Evolutionary conservation across 2,888 invertebrate species (phyloP).

Genomic region (Tetheella fluctuosa): DNA sequence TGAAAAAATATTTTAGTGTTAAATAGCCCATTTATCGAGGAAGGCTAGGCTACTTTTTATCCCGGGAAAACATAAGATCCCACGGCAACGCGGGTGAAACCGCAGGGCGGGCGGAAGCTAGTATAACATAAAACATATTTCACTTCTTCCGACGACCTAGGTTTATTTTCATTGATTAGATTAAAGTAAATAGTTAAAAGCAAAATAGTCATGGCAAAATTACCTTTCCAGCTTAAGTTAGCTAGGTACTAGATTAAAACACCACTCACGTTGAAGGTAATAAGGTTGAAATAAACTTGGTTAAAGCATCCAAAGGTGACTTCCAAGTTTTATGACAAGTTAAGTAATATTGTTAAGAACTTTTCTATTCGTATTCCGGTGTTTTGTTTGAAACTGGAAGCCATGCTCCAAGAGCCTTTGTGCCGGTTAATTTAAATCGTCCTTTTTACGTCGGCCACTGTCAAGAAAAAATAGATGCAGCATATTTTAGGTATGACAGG

Average conservation of each 20-base stretch:
- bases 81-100: no score
- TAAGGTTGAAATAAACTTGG: neutral
- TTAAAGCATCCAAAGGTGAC: neutral
- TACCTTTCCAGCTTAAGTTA: no score
- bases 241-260: neutral
- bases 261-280: neutral
- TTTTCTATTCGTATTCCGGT: conserved; percentile 5
- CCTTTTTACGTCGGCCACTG: neutral
- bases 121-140: no score
- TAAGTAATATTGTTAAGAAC: conserved; percentile 1
- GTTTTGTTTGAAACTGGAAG: neutral
- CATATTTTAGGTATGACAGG: neutral
- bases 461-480: neutral
- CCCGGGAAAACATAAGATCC: no score
- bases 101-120: no score
- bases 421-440: neutral
- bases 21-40: no score
- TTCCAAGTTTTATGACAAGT: conserved; percentile 16
- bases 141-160: no score
- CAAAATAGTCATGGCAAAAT: no score
- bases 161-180: no score
- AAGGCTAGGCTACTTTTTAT: no score
- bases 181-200: no score
- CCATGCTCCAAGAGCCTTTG: neutral
- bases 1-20: no score